These are phyloP conservation scores for Oryctolagus cuniculus DNA, from an alignment of 2,113 vertebrate species.

Conservation along the genomic window mOryCun1.1 NC_091445.1:44716501-44717000, in stretches of 20 bases:
- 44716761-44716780: not conserved
- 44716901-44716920: not conserved
- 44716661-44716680: not conserved
- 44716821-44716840: not conserved
- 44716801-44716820: not conserved
- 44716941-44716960: rapidly evolving
- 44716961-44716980: not conserved
- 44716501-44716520: not conserved
- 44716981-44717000: rapidly evolving
- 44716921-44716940: not conserved
- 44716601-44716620: not conserved
- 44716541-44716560: not conserved
- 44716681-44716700: not conserved
- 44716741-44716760: not conserved
- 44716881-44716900: not conserved
- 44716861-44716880: no score
- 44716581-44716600: not conserved
- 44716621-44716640: not conserved
- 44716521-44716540: not conserved
- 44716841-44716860: not conserved
- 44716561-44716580: constrained; percentile 9
- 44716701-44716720: not conserved
- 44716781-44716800: not conserved
- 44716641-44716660: not conserved
- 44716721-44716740: not conserved